Base-by-base conservation (phyloP, 1,140 invertebrate genomes). In the Macrocentrus cingulum region DNA sequence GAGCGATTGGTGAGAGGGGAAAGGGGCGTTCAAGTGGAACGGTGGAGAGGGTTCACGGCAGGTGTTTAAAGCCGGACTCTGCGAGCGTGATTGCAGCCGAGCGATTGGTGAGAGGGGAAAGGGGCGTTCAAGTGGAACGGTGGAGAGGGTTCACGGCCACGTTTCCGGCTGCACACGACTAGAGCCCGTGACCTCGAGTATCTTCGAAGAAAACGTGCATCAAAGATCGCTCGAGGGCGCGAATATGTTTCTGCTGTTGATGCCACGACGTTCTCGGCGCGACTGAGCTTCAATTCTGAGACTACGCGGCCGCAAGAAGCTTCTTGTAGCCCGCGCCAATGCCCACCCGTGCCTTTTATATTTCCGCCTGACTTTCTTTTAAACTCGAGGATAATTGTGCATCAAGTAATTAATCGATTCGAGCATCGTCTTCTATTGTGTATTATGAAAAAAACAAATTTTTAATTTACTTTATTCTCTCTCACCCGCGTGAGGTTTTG, bases 131-230 rank as follows among this genome's bases (percentile, higher is more conserved):
- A 20, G 48, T 44, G 25, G 32, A 22, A 32, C 25, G 39, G 39
- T 15, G 22, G 15, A 39, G 51, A 46, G 23, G 48, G 45, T 60
- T 60, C 59, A 60, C 59, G 59, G 59, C 55, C 59, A 55, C 52
- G 44, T 46, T 60, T 55, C 59, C 59, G 51, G 51, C 41, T 59
- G 46, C n/a, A n/a, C 49, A 53, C 56, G 49, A 45, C 22, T 11
- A n/a, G n/a, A 60, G 34, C 22, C 58, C 58, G 42, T 52, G 54
- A 56, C 54, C 54, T 56, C 54, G 44, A 56, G 53, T 23, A 29
- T 49, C 20, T 29, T 9, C 4, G 11, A 19, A 32, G n/a, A n/a
- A 49, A 49, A 49, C 23, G 13, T 29, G 46, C 25, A 25, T 6
- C 18, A 8, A 49, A n/a, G 18, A 23, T 16, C 25, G 25, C 4